Evolutionary conservation across 2,797 vertebrate species (phyloP), one percentile per base, ranked within the genome.

Genomic region (Pangasius djambal): DNA sequence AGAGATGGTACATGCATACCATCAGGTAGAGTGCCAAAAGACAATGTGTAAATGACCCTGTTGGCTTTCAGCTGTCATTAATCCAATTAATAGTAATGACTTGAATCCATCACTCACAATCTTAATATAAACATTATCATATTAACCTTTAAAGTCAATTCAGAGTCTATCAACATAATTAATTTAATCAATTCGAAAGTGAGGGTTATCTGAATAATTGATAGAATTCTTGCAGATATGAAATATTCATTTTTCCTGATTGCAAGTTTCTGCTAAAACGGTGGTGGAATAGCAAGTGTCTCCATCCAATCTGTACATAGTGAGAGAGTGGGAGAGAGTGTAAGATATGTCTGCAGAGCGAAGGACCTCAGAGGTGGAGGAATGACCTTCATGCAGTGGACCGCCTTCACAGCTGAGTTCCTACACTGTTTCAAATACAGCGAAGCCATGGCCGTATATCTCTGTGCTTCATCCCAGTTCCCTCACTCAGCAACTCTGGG

Each of bases 101-200:
- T 94, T 81, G 92, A 94, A 95, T 95, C 93, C 93, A 95, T 95
- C 94, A 96, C 82, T 83, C 92, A 20, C 92, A 92, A 93, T 93
- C 94, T 93, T 93, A 94, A 93, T 93, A 92, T 94, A 96, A 96
- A 96, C 93, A 95, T 96, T 95, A 95, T 95, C 92, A 95, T 95
- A 95, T 94, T 95, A 96, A 94, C 93, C 93, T 94, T 92, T 90
- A 92, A 93, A 95, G 90, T 94, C 84, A 86, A 90, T 92, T 93
- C 93, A 93, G 91, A 94, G 94, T 94, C 94, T 93, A 95, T 95
- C 95, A 95, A 95, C 94, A 95, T 96, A 94, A 96, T 95, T 94
- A 94, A 95, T 95, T 93, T 89, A 93, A 93, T 93, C 94, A 91
- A 92, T 93, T 94, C 94, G 93, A 93, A 94, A 95, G 93, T 93